phyloP scores from a whole-genome alignment of 2,888 invertebrate species.

The Actias luna region DNA sequence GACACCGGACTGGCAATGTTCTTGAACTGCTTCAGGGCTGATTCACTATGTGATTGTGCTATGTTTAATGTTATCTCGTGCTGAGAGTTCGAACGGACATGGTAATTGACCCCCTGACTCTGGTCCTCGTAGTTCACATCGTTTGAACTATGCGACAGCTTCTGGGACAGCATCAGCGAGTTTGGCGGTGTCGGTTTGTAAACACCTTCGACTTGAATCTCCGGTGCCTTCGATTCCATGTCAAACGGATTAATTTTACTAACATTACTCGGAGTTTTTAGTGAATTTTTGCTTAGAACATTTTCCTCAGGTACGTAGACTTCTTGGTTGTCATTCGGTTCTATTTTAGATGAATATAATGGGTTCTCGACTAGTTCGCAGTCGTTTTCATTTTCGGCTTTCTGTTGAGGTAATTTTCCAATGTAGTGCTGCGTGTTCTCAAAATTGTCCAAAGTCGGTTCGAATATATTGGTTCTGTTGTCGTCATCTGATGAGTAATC shows the following conservation, averaged over 20 bases:
- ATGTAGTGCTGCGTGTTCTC: constrained; percentile 76
- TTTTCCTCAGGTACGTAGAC: constrained; percentile 83
- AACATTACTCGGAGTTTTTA: constrained; percentile 62
- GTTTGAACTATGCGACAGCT: constrained; percentile 86
- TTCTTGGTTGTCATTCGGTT: constrained; percentile 58
- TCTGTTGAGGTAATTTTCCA: constrained; percentile 49
- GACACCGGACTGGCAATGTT: constrained; percentile 86
- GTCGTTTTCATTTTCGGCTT: constrained; percentile 55
- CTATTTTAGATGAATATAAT: constrained; percentile 74
- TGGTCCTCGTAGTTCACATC: constrained; percentile 79
- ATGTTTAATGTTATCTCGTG: constrained; percentile 87
- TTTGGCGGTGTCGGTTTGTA: constrained; percentile 76
- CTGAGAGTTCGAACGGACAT: constrained; percentile 81
- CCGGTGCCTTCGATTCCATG: constrained; percentile 78
- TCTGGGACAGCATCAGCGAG: constrained; percentile 81
- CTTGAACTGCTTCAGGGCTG: constrained; percentile 86
- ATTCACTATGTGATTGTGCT: constrained; percentile 90
- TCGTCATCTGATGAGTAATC: constrained; percentile 81
- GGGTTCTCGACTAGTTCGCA: constrained; percentile 74
- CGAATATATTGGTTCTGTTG: constrained; percentile 72
- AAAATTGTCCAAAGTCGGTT: constrained; percentile 75
- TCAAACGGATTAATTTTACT: constrained; percentile 70
- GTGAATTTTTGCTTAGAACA: constrained; percentile 47
- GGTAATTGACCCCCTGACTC: constrained; percentile 47
- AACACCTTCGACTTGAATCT: constrained; percentile 78